phyloP scores from a whole-genome alignment of 30 jellyfish, hydroid and myxozoan species.

The Hydractinia symbiolongicarpus region DNA sequence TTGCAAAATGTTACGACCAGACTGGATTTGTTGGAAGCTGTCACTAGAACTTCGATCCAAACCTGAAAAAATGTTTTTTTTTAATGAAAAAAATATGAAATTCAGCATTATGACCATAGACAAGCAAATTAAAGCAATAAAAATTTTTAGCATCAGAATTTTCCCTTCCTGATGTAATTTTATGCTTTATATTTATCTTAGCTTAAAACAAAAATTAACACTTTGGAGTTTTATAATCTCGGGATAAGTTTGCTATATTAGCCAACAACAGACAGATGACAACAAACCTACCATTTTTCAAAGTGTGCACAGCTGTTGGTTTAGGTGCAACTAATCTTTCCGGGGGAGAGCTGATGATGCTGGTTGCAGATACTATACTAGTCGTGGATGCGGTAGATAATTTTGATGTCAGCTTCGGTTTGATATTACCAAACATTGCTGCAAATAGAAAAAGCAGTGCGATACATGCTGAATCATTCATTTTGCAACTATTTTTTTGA shows the following conservation, averaged over 20 bases:
- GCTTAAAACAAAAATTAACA: too few species aligned
- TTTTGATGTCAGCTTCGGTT: conserved; percentile 57
- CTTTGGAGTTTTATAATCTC: too few species aligned
- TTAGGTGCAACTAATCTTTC: not conserved
- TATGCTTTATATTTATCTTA: too few species aligned
- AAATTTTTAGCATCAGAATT: not conserved
- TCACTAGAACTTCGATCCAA: conserved; percentile 9
- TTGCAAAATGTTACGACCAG: not conserved
- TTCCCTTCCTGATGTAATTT: not conserved
- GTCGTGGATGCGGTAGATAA: conserved; percentile 51
- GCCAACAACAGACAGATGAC: too few species aligned
- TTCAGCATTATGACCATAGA: too few species aligned
- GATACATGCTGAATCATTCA: too few species aligned
- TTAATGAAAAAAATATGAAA: too few species aligned
- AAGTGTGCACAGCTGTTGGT: not conserved
- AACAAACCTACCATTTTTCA: not conserved
- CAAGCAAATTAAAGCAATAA: too few species aligned
- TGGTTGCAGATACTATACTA: conserved; percentile 57
- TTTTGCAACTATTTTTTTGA: too few species aligned
- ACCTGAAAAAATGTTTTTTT: not conserved
- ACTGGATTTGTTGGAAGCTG: not conserved
- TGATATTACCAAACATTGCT: conserved; percentile 68
- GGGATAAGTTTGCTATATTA: too few species aligned
- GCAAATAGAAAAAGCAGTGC: not conserved
- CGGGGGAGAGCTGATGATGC: conserved; percentile 7